A percentile compares a stretch with the other conserved stretches of the same genome.
Conservation (phyloP, 2,797 vertebrate species). For the Synaphobranchus kaupii region DNA sequence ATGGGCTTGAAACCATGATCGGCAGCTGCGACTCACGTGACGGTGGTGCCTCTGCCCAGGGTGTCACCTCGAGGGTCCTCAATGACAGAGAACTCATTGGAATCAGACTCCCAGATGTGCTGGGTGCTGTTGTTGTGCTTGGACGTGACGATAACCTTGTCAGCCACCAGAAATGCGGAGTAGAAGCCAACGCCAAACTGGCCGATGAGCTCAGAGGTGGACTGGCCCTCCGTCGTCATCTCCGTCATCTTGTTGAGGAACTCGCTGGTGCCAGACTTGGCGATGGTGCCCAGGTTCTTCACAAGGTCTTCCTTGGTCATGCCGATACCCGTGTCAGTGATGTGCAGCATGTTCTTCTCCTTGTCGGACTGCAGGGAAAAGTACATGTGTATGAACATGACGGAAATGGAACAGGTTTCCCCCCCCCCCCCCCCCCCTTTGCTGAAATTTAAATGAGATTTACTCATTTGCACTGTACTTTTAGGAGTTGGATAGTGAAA, state of each 20-base stretch:
- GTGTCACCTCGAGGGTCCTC: constrained; percentile 92
- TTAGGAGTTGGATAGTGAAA: not conserved
- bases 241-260: constrained; percentile 95
- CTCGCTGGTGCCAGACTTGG: constrained; percentile 97
- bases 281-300: constrained; percentile 96
- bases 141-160: constrained; percentile 94
- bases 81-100: constrained; percentile 92
- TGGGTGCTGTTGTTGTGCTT: constrained; percentile 97
- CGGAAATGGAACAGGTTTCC: not conserved
- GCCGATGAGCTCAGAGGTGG: constrained; percentile 95
- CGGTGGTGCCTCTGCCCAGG: constrained; percentile 90
- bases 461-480: not conserved
- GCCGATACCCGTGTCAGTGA: constrained; percentile 96
- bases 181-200: constrained; percentile 99
- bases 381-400: not conserved
- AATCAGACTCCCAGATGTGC: constrained; percentile 98
- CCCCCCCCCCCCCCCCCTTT: not conserved
- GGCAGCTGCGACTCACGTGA: constrained; percentile 79
- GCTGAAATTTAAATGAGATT: not conserved
- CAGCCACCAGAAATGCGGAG: constrained; percentile 96
- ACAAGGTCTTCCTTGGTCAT: constrained; percentile 97
- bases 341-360: constrained; percentile 97
- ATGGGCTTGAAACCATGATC: not conserved
- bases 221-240: constrained; percentile 86
- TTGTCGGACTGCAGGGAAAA: constrained; percentile 84